phyloP scores from a whole-genome alignment of 2,888 invertebrate genomes.

The Acleris emargana region DNA sequence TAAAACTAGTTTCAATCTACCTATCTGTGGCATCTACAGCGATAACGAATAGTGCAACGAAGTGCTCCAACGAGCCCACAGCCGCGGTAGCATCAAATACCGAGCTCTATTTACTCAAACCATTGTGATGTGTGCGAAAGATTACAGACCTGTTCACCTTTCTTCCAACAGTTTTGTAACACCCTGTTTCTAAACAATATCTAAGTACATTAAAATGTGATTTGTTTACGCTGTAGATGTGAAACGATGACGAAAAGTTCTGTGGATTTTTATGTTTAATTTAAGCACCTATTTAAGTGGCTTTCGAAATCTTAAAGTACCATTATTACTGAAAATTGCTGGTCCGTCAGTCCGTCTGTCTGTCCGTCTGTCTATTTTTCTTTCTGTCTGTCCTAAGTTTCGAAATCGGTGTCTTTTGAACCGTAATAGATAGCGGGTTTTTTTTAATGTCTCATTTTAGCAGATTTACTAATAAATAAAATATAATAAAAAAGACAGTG shows the following conservation, averaged over 20 bases:
- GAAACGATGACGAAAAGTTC: constrained; percentile 22
- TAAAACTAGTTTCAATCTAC: constrained; percentile 11
- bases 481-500: too few relatives aligned
- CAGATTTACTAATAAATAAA: too few relatives aligned
- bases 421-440: too few relatives aligned
- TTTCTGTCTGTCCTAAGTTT: too few relatives aligned
- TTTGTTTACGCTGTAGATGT: constrained; percentile 16
- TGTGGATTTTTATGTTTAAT: constrained; percentile 19
- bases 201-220: constrained; percentile 30
- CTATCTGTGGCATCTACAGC: constrained; percentile 41
- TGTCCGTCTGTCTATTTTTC: too few relatives aligned
- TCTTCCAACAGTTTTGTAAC: constrained; percentile 58
- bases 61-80: constrained; percentile 39
- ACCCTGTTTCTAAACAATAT: constrained; percentile 40
- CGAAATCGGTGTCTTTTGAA: too few relatives aligned
- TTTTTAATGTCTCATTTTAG: too few relatives aligned
- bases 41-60: constrained; percentile 36
- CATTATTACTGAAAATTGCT: constrained; percentile 44
- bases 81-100: constrained; percentile 55
- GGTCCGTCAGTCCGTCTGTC: too few relatives aligned
- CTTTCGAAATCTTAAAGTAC: constrained; percentile 43
- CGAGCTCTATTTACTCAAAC: constrained; percentile 68
- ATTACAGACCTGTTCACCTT: constrained; percentile 68
- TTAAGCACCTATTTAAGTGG: constrained; percentile 21
- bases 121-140: constrained; percentile 65